Evolutionary conservation across 2,113 vertebrate genomes (phyloP).

Genomic region (Hystrix cristata): DNA sequence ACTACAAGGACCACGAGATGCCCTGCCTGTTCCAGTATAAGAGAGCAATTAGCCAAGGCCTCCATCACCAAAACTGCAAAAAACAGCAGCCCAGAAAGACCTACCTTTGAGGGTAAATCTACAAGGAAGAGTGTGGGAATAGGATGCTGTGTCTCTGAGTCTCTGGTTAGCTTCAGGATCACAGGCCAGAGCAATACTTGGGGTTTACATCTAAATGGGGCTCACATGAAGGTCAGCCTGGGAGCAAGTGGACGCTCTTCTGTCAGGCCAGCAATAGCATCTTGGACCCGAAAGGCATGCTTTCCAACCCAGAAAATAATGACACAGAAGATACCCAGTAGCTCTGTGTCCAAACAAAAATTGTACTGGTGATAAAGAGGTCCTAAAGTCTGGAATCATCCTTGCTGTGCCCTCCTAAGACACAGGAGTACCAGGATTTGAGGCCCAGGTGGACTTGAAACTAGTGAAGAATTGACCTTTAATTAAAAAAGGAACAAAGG

Average conservation of each 20-base stretch:
- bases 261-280: neutral
- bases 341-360: neutral
- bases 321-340: slow-evolving; percentile 79
- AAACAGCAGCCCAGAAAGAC: neutral
- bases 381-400: slow-evolving; percentile 87
- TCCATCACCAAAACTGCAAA: neutral
- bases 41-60: neutral
- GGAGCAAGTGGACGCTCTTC: neutral
- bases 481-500: neutral
- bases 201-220: neutral
- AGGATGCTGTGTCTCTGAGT: neutral
- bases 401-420: slow-evolving; percentile 66
- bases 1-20: neutral
- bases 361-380: slow-evolving; percentile 85
- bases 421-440: neutral
- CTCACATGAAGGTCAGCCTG: neutral
- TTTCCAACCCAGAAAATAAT: neutral
- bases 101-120: neutral
- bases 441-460: neutral
- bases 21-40: neutral
- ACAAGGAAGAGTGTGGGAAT: neutral
- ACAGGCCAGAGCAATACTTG: too few relatives aligned
- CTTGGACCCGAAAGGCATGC: neutral
- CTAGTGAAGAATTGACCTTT: neutral
- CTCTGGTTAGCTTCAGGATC: neutral